Evolutionary conservation across 1,140 invertebrate genomes (phyloP), one percentile per base, ranked within the genome.

Genomic region (Cecropterus lyciades): DNA sequence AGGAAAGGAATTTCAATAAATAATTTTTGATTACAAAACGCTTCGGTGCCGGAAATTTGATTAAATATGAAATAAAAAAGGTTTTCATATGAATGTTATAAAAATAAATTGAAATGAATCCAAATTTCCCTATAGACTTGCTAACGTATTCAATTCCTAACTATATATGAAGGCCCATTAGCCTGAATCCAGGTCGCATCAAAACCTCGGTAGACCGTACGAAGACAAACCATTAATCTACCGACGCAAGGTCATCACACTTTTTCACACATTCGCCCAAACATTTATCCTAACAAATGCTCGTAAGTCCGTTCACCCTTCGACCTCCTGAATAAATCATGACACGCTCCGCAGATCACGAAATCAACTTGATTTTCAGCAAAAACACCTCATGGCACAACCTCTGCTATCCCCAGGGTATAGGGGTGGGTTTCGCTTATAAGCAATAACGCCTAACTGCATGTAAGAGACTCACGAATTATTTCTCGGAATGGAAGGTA

Each of bases 291-390:
- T 64, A 60, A 43, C 51, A 59, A 51, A 65, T 46, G 65, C 24
- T 43, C 15, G 51, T 40, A 65, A 68, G 63, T 62, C 42, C 37
- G 17, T 65, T 69, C 55, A 65, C 57, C 62, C 51, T 51, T 68
- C 63, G 56, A 66, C 67, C 56, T 66, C 40, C 46, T 73, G 63
- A 66, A 69, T 73, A 73, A 66, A 62, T 68, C 66, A 72, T 65
- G 63, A 40, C 66, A 64, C 57, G 63, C 64, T 63, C 15, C 59
- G 4, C 33, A 48, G 60, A 51, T 46, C 55, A 64, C 65, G 63
- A 49, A 59, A 52, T 53, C 56, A 73, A 69, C 40, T 63, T 46
- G 57, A 63, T 63, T 52, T 63, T 46, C 45, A 49, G 45, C 14
- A 62, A 51, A 52, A 52, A 63, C 37, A 20, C 20, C 14, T 20